These are phyloP conservation scores for Camponotus vicinus DNA, from an alignment of 1,140 invertebrate genomes.

Conservation along the genomic window DNA sequence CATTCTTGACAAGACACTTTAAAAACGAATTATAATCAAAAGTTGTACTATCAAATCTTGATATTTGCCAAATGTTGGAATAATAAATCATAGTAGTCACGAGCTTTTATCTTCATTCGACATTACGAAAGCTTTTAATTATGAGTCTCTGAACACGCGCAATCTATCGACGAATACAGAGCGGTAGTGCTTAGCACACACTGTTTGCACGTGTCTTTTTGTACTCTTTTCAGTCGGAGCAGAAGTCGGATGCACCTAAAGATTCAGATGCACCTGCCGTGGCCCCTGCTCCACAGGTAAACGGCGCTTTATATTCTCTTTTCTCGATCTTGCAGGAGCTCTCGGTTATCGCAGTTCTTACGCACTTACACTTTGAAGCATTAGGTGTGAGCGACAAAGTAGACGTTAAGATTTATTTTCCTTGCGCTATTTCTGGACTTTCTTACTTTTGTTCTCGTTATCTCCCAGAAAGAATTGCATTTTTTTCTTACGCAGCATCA, in stretches of 20 bases:
- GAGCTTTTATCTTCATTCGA: slow-evolving; percentile 7
- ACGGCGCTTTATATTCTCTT: slow-evolving; percentile 75
- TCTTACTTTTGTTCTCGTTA: slow-evolving; percentile 60
- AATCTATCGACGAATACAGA: slow-evolving; percentile 63
- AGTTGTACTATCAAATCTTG: background rate
- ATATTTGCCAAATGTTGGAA: background rate
- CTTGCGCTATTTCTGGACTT: slow-evolving; percentile 44
- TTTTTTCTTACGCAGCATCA: background rate
- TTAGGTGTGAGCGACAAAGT: slow-evolving; percentile 23
- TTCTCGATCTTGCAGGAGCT: slow-evolving; percentile 25
- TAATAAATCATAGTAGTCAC: background rate
- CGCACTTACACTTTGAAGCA: slow-evolving; percentile 44
- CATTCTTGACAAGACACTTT: background rate
- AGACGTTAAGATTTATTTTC: slow-evolving; percentile 37
- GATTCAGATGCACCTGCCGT: slow-evolving; percentile 83
- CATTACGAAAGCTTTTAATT: slow-evolving; percentile 23
- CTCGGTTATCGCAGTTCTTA: slow-evolving; percentile 48
- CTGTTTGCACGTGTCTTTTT: slow-evolving; percentile 85
- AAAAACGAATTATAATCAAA: background rate
- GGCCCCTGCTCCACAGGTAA: slow-evolving; percentile 84
- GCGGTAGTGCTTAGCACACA: slow-evolving; percentile 77
- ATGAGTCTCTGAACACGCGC: slow-evolving; percentile 30
- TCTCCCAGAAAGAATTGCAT: slow-evolving; percentile 19
- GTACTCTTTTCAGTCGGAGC: slow-evolving; percentile 86
- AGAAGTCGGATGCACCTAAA: slow-evolving; percentile 84